These are phyloP conservation scores for Fundulus diaphanus DNA, from an alignment of 2,797 vertebrate genomes.

Conservation along the genomic window DNA sequence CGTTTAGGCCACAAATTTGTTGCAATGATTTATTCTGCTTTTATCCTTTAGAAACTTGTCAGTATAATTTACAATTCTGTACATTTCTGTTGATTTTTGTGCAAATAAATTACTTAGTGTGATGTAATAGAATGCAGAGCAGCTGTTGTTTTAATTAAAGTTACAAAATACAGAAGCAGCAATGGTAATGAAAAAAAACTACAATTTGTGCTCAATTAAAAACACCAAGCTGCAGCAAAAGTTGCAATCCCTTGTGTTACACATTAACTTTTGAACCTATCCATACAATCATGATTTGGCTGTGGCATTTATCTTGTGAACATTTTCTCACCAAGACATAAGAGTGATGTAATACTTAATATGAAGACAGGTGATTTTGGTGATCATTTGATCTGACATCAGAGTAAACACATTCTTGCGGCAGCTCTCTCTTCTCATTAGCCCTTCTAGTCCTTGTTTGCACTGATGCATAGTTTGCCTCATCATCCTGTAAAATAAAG, in stretches of 20 bases:
- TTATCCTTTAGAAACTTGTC: background rate
- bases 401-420: conserved; percentile 30
- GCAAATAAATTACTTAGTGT: background rate
- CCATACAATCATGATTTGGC: background rate
- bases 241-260: too few relatives aligned
- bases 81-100: background rate
- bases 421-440: background rate
- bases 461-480: conserved; percentile 29
- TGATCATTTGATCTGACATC: background rate
- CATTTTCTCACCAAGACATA: background rate
- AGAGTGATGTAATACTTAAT: background rate
- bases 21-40: background rate
- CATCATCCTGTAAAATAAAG: conserved; percentile 13
- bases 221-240: too few relatives aligned
- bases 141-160: background rate
- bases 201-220: too few relatives aligned
- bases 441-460: conserved; percentile 4
- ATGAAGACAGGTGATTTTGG: background rate
- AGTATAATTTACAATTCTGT: background rate
- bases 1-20: background rate
- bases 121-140: background rate
- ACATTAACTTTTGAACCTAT: too few relatives aligned
- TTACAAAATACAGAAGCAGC: background rate
- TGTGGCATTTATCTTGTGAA: background rate
- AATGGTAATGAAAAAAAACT: background rate